A percentile compares a stretch with the other conserved stretches of the same genome.
Evolutionary conservation across 2,888 invertebrate species (phyloP).

Genomic region (Uloborus plumipes): DNA sequence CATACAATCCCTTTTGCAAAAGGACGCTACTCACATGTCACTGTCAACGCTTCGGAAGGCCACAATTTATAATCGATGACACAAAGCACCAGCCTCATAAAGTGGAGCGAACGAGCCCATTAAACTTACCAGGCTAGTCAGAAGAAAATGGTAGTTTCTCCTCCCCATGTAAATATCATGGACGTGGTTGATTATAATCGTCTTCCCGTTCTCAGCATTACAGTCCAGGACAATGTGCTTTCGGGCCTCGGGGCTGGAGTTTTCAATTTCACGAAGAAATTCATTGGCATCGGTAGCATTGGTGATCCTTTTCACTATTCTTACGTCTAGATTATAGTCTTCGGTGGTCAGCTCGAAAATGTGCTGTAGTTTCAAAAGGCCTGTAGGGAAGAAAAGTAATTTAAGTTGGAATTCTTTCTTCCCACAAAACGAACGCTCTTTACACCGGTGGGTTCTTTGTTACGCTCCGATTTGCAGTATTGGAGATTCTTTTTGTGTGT

Average conservation of each 20-base stretch:
- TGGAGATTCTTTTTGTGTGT: too few relatives aligned
- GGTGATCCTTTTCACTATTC: constrained; percentile 83
- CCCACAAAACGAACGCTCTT: too few relatives aligned
- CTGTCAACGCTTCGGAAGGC: too few relatives aligned
- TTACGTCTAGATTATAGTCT: constrained; percentile 85
- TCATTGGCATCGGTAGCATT: constrained; percentile 89
- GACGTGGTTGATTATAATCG: constrained; percentile 89
- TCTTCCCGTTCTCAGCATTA: constrained; percentile 90
- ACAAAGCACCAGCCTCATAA: background rate
- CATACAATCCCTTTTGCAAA: too few relatives aligned
- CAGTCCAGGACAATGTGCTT: constrained; percentile 78
- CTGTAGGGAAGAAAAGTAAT: constrained; percentile 73
- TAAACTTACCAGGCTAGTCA: constrained; percentile 80
- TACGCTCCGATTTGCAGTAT: too few relatives aligned
- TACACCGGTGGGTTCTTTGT: too few relatives aligned
- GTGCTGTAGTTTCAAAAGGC: constrained; percentile 89
- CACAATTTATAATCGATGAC: too few relatives aligned
- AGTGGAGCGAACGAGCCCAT: background rate
- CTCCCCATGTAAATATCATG: constrained; percentile 88
- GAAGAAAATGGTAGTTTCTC: constrained; percentile 91
- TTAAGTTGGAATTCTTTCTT: too few relatives aligned
- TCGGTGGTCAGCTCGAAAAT: constrained; percentile 90
- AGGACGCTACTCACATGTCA: too few relatives aligned
- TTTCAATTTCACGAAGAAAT: constrained; percentile 87
- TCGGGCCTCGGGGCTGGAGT: constrained; percentile 38